A percentile compares a stretch with the other conserved stretches of the same genome.
Evolutionary conservation across 2,888 invertebrate genomes (phyloP).

Genomic region (Steinernema hermaphroditum): DNA sequence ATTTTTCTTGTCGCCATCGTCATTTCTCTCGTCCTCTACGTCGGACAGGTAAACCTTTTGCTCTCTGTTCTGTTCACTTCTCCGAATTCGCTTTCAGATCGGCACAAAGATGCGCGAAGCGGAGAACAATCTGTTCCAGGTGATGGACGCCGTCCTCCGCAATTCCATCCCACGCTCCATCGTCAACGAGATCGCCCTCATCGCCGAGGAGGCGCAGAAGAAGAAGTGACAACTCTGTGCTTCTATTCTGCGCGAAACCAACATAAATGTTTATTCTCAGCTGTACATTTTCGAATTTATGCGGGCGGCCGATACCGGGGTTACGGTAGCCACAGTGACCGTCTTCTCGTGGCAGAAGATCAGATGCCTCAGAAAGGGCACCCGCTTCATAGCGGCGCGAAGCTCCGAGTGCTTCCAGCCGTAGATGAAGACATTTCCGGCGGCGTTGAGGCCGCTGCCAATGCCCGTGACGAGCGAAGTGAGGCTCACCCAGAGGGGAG

Average conservation of each 20-base stretch:
- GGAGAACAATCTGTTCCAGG: slow-evolving; percentile 33
- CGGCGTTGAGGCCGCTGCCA: slow-evolving; percentile 5
- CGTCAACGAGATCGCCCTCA: slow-evolving; percentile 24
- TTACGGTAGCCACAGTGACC: slow-evolving; percentile 1
- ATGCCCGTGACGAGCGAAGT: neutral
- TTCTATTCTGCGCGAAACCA: no score
- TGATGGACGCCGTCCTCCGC: slow-evolving; percentile 34
- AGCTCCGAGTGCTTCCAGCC: slow-evolving; percentile 14
- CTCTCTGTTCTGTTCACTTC: neutral
- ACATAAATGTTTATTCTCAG: neutral
- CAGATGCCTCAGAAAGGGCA: neutral
- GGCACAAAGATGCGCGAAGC: slow-evolving; percentile 18
- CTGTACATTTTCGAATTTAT: neutral
- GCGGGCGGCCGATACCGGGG: neutral
- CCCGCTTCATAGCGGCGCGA: neutral
- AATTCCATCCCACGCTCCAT: slow-evolving; percentile 22
- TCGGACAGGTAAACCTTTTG: neutral
- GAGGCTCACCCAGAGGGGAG: neutral
- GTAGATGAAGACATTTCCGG: slow-evolving; percentile 22
- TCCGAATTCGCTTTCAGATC: slow-evolving; percentile 20
- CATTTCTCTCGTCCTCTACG: neutral
- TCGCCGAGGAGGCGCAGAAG: slow-evolving; percentile 35
- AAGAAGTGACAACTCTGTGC: no score
- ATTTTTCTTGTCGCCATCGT: neutral
- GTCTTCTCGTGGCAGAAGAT: slow-evolving; percentile 11